A percentile compares a stretch with the other conserved stretches of the same genome.
Evolutionary conservation across 2,888 invertebrate genomes (phyloP).

Genomic region (Cataglyphis rosenhaueri): DNA sequence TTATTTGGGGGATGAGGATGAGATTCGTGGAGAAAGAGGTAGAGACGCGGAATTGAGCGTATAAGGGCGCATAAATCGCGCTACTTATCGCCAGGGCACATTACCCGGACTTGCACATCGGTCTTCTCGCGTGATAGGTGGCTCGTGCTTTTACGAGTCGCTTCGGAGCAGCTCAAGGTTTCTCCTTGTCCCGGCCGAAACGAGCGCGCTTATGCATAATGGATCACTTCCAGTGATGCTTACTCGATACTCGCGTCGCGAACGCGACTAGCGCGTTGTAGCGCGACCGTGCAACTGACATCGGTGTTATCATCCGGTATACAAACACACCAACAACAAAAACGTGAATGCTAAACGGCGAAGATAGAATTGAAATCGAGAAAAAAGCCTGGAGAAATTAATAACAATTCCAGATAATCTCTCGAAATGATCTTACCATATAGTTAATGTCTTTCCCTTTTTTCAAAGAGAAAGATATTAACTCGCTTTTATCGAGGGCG

Average conservation of each 20-base stretch:
- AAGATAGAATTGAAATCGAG: not conserved
- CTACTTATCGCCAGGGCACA: constrained; percentile 44
- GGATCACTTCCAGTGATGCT: constrained; percentile 54
- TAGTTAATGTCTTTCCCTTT: not conserved
- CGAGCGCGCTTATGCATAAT: constrained; percentile 66
- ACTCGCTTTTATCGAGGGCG: no score
- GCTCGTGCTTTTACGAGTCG: constrained; percentile 35
- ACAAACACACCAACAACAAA: not conserved
- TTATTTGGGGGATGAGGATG: not conserved
- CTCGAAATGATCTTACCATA: not conserved
- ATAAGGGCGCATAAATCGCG: constrained; percentile 36
- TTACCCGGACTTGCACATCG: constrained; percentile 52
- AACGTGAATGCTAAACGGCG: not conserved
- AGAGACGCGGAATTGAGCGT: constrained; percentile 19
- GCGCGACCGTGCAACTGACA: constrained; percentile 2
- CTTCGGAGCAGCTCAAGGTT: constrained; percentile 49
- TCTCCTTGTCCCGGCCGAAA: constrained; percentile 50
- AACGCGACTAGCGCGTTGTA: not conserved
- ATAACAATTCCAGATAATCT: not conserved
- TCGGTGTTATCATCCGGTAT: not conserved
- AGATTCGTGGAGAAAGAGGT: not conserved
- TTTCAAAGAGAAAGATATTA: no score
- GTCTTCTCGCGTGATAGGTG: constrained; percentile 63
- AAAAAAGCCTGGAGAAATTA: not conserved
- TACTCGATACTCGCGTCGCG: constrained; percentile 40